These are phyloP conservation scores for Dimorphilus gyrociliatus DNA, from an alignment of 2,888 invertebrate species.

Conservation along the genomic window DNA sequence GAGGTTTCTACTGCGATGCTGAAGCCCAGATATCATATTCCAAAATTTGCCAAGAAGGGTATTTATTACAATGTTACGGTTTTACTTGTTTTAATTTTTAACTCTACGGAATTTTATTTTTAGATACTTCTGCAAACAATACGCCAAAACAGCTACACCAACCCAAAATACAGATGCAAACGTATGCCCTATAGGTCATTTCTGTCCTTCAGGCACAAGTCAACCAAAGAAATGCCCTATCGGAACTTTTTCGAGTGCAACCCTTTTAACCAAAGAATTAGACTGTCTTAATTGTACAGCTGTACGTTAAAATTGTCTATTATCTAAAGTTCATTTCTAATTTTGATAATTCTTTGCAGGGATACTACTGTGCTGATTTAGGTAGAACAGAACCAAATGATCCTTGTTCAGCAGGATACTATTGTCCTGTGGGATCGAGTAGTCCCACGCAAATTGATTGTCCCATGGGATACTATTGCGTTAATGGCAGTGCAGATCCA, in stretches of 20 bases:
- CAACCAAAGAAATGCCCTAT: constrained; percentile 27
- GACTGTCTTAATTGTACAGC: constrained; percentile 27
- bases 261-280: constrained; percentile 13
- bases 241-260: constrained; percentile 21
- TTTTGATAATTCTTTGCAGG: constrained; percentile 9
- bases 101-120: constrained; percentile 1
- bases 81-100: no score
- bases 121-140: constrained; percentile 28
- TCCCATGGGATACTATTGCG: constrained; percentile 24
- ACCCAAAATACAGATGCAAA: constrained; percentile 22
- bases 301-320: constrained; percentile 5
- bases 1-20: constrained; percentile 29
- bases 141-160: constrained; percentile 25
- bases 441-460: constrained; percentile 18
- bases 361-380: constrained; percentile 21
- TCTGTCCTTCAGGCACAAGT: constrained; percentile 21
- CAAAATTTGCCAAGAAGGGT: constrained; percentile 25
- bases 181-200: constrained; percentile 27
- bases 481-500: constrained; percentile 16
- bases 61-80: constrained; percentile 6
- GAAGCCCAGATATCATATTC: constrained; percentile 21
- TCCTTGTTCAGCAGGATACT: constrained; percentile 24
- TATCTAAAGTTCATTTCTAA: background rate
- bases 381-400: constrained; percentile 21
- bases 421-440: constrained; percentile 21